Conservation (phyloP, 2,888 invertebrate species). For the Drosophila paranaensis region DNA sequence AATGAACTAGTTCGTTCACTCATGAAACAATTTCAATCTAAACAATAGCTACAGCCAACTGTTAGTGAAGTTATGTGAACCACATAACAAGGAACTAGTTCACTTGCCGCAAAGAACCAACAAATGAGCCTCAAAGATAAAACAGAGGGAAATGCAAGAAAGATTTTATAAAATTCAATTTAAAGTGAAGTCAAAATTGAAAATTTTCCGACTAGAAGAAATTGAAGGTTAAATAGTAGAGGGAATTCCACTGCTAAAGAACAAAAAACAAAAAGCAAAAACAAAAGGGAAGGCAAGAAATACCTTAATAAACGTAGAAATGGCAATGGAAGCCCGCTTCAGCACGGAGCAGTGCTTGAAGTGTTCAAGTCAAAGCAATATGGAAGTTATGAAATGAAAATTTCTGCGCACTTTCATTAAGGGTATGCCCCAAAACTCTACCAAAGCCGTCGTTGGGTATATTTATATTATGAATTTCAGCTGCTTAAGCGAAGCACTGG, state of each 20-base stretch:
- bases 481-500: constrained; percentile 31
- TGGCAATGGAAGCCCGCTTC: background rate
- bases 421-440: constrained; percentile 4
- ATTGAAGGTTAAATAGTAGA: background rate
- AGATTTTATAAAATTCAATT: background rate
- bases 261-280: background rate
- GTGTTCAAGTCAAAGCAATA: constrained; percentile 12
- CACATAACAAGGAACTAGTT: too few species aligned
- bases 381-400: constrained; percentile 37
- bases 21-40: too few species aligned
- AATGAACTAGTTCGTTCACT: too few species aligned
- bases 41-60: too few species aligned
- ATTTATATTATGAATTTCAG: constrained; percentile 34
- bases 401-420: constrained; percentile 4
- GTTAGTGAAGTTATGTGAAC: too few species aligned
- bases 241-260: background rate
- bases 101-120: too few species aligned
- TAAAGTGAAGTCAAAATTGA: background rate
- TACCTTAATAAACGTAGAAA: background rate
- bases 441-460: background rate
- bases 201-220: background rate
- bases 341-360: background rate
- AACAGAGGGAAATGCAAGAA: too few species aligned
- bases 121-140: too few species aligned
- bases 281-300: background rate